Evolutionary conservation across 2,797 vertebrate species (phyloP).

Genomic region (Sternarchorhynchus goeldii): DNA sequence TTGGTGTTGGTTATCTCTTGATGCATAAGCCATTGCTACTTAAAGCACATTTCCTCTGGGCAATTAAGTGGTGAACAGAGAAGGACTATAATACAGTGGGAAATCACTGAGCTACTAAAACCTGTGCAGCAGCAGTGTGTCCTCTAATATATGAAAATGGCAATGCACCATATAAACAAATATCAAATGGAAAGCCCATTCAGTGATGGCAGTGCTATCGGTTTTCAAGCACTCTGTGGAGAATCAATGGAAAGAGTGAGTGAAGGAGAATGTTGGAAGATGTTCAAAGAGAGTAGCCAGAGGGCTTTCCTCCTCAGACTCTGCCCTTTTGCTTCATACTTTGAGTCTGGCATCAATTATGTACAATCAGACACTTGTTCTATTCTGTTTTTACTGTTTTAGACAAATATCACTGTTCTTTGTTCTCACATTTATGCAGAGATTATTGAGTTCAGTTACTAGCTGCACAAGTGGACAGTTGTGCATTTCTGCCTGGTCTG

Average conservation of each 20-base stretch:
- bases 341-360: slow-evolving; percentile 45
- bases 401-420: slow-evolving; percentile 36
- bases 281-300: slow-evolving; percentile 29
- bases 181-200: slow-evolving; percentile 23
- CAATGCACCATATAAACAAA: slow-evolving; percentile 46
- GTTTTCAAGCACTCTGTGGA: slow-evolving; percentile 16
- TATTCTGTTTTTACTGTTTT: slow-evolving; percentile 29
- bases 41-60: slow-evolving; percentile 46
- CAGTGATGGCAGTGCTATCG: background rate
- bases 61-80: slow-evolving; percentile 40
- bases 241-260: slow-evolving; percentile 20
- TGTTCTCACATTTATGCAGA: slow-evolving; percentile 24
- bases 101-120: slow-evolving; percentile 28
- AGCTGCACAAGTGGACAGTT: slow-evolving; percentile 26
- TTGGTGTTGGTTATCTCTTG: slow-evolving; percentile 18
- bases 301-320: slow-evolving; percentile 41
- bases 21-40: slow-evolving; percentile 35
- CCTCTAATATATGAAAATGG: slow-evolving; percentile 34
- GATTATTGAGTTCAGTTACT: slow-evolving; percentile 18
- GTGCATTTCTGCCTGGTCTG: slow-evolving; percentile 18
- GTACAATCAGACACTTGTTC: slow-evolving; percentile 44
- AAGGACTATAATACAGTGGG: slow-evolving; percentile 15
- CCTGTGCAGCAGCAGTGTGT: slow-evolving; percentile 25
- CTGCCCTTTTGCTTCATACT: slow-evolving; percentile 35
- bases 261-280: slow-evolving; percentile 1